phyloP scores from a whole-genome alignment of 2,888 invertebrate species.

The Caenorhabditis imperialis region DNA sequence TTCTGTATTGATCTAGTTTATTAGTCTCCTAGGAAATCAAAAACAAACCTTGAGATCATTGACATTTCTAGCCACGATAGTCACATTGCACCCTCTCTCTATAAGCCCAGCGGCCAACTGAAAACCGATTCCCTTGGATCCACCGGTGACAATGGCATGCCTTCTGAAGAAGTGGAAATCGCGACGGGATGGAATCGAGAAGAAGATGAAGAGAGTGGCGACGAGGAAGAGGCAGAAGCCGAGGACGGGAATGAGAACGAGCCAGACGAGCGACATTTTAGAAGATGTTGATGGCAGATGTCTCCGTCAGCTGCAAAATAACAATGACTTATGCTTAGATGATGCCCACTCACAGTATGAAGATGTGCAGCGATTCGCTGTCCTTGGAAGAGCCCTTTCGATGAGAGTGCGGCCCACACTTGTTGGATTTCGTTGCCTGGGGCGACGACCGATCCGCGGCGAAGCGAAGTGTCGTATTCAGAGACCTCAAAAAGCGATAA shows the following conservation, averaged over 20 bases:
- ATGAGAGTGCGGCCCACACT: conserved; percentile 72
- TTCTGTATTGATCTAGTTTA: conserved; percentile 64
- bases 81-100: conserved; percentile 88
- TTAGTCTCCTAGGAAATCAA: not conserved
- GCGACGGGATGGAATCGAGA: conserved; percentile 65
- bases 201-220: conserved; percentile 54
- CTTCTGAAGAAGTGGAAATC: conserved; percentile 61
- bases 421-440: conserved; percentile 60
- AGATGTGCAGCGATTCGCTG: conserved; percentile 68
- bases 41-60: conserved; percentile 80
- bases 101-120: conserved; percentile 71
- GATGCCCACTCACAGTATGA: conserved; percentile 53
- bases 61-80: conserved; percentile 89
- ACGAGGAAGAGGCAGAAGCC: conserved; percentile 49
- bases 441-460: conserved; percentile 64
- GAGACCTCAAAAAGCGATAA: too few relatives aligned
- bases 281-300: conserved; percentile 35
- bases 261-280: conserved; percentile 51
- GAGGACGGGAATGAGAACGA: conserved; percentile 56
- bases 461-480: conserved; percentile 55
- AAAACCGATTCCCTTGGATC: conserved; percentile 77
- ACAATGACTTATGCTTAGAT: not conserved
- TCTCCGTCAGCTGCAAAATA: conserved; percentile 58
- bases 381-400: conserved; percentile 65
- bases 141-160: conserved; percentile 75